phyloP scores from a whole-genome alignment of 2,888 invertebrate species.

The Alviniconcha strummeri region DNA sequence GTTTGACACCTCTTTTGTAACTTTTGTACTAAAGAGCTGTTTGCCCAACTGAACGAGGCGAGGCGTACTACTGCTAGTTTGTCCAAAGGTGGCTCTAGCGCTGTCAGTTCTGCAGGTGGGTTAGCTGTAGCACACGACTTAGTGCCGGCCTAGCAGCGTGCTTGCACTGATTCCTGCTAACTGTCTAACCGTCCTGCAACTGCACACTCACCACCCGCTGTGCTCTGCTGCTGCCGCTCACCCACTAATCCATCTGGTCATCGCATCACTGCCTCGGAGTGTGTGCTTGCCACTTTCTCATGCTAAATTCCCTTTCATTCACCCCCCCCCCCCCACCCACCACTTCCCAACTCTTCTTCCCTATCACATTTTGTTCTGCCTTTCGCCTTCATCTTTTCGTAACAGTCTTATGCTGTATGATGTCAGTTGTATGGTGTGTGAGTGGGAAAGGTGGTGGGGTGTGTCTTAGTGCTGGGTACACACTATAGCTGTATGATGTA shows the following conservation, averaged over 20 bases:
- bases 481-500: no score
- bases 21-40: constrained; percentile 19
- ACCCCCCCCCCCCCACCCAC: background rate
- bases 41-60: constrained; percentile 15
- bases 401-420: no score
- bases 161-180: background rate
- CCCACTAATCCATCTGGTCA: no score
- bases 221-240: no score
- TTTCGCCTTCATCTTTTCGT: background rate
- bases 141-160: no score
- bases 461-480: no score
- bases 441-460: no score
- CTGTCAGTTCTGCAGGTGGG: constrained; percentile 13
- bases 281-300: no score
- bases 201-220: no score
- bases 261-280: no score
- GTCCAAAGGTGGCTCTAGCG: constrained; percentile 7
- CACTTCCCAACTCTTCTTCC: background rate
- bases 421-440: no score
- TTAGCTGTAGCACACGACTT: background rate
- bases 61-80: background rate
- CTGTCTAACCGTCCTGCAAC: background rate
- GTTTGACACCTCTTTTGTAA: background rate
- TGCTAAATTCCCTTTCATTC: background rate
- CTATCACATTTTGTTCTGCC: background rate